Evolutionary conservation across 1,140 invertebrate species (phyloP).

Genomic region (Macrocentrus cingulum): DNA sequence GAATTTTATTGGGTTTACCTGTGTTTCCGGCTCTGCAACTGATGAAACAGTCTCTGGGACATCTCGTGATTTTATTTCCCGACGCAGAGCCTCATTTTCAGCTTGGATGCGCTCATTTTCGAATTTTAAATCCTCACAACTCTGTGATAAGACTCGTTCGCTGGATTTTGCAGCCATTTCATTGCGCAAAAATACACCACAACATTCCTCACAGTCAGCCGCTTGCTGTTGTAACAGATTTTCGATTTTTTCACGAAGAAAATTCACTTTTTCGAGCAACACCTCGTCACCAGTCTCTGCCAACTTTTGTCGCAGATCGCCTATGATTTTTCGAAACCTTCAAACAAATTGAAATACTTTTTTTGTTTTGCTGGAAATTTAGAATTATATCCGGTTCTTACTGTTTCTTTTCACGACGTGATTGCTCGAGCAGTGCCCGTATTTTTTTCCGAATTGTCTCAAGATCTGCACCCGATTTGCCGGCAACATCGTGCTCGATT

Average conservation of each 20-base stretch:
- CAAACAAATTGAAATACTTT: slow-evolving; percentile 16
- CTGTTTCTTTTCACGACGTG: slow-evolving; percentile 42
- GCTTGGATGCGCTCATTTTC: too few species aligned
- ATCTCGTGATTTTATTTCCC: too few species aligned
- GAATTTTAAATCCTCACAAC: too few species aligned
- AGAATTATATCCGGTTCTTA: slow-evolving; percentile 25
- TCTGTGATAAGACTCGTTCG: too few species aligned
- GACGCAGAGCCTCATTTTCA: too few species aligned
- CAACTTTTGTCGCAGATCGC: slow-evolving; percentile 38
- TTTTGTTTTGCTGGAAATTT: not conserved
- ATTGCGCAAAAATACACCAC: too few species aligned
- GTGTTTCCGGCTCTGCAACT: too few species aligned
- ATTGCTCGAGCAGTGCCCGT: slow-evolving; percentile 33
- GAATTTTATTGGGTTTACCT: too few species aligned
- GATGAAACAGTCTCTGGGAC: too few species aligned
- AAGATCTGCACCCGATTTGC: slow-evolving; percentile 37
- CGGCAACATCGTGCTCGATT: slow-evolving; percentile 38
- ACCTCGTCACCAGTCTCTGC: slow-evolving; percentile 39
- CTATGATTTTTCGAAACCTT: slow-evolving; percentile 42
- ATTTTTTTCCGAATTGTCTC: slow-evolving; percentile 40
- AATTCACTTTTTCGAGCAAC: slow-evolving; percentile 45
- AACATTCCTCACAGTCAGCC: too few species aligned
- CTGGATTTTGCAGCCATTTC: too few species aligned
- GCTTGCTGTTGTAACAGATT: too few species aligned
- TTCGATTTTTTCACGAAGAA: slow-evolving; percentile 41